Percentiles rank a stretch among this genome's conserved stretches.
These are phyloP conservation scores for Muntiacus muntjak DNA, from an alignment of 2,113 vertebrate species.

Conservation along the genomic window DNA sequence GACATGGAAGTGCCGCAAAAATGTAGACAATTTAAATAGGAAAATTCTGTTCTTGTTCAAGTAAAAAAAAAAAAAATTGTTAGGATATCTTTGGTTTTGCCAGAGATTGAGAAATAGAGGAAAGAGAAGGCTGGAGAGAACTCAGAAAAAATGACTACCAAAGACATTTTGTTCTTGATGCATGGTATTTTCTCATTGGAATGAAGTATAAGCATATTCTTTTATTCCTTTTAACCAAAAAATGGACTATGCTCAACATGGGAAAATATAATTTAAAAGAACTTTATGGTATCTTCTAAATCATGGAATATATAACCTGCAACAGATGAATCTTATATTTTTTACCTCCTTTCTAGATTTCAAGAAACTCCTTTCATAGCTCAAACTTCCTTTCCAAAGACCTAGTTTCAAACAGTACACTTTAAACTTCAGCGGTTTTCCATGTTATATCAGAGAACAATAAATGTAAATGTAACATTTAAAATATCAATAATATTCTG, in stretches of 20 bases:
- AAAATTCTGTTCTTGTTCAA: not conserved
- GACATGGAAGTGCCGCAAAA: not conserved
- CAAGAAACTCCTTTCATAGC: conserved; percentile 56
- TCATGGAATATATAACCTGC: not conserved
- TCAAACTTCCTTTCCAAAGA: conserved; percentile 70
- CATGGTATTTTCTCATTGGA: not conserved
- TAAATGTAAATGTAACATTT: conserved; percentile 84
- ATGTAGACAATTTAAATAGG: not conserved
- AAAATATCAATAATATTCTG: conserved; percentile 76
- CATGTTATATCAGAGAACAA: conserved; percentile 72
- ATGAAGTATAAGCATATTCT: not conserved
- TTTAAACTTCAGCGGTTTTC: conserved; percentile 76
- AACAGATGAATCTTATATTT: not conserved
- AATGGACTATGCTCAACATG: not conserved
- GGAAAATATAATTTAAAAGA: not conserved
- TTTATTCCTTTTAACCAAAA: not conserved
- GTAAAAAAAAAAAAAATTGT: not conserved
- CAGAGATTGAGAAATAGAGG: not conserved
- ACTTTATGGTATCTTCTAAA: not conserved
- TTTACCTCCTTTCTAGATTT: conserved; percentile 59
- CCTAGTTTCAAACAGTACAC: conserved; percentile 70
- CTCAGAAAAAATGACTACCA: not conserved
- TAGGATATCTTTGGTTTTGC: not conserved
- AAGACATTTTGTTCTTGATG: not conserved
- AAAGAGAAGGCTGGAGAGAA: not conserved